Conservation (phyloP, 2,113 vertebrate species). For the Oncorhynchus keta region DNA sequence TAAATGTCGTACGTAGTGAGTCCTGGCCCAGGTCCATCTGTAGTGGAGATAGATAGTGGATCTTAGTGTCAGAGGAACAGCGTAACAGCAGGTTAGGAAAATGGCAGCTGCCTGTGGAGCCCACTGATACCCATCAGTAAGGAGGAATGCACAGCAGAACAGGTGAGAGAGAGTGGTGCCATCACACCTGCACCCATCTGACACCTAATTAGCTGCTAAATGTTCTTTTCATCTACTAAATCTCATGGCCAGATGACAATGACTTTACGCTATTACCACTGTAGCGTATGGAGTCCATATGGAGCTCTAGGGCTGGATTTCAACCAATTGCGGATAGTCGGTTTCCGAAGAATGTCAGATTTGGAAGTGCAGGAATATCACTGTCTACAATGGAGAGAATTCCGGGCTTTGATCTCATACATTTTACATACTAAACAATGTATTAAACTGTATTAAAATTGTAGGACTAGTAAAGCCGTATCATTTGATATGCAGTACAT, state of each 20-base stretch:
- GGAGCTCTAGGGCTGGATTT: no score
- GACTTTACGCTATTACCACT: slow-evolving; percentile 39
- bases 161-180: background rate
- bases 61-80: background rate
- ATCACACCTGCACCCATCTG: slow-evolving; percentile 16
- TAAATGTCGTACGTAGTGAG: background rate
- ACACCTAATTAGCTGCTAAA: slow-evolving; percentile 20
- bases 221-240: slow-evolving; percentile 55
- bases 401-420: background rate
- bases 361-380: background rate
- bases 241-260: slow-evolving; percentile 48
- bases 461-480: background rate
- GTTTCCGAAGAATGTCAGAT: no score
- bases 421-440: background rate
- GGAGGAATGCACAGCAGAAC: slow-evolving; percentile 23
- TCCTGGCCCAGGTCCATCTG: background rate
- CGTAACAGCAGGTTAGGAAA: slow-evolving; percentile 4
- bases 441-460: background rate
- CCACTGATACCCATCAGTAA: background rate
- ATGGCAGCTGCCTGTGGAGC: background rate
- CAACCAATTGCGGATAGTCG: no score
- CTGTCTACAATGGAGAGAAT: background rate
- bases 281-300: no score
- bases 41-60: background rate
- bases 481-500: background rate